Evolutionary conservation across 2,113 vertebrate genomes (phyloP).

Genomic region (Myiozetetes cayanensis): DNA sequence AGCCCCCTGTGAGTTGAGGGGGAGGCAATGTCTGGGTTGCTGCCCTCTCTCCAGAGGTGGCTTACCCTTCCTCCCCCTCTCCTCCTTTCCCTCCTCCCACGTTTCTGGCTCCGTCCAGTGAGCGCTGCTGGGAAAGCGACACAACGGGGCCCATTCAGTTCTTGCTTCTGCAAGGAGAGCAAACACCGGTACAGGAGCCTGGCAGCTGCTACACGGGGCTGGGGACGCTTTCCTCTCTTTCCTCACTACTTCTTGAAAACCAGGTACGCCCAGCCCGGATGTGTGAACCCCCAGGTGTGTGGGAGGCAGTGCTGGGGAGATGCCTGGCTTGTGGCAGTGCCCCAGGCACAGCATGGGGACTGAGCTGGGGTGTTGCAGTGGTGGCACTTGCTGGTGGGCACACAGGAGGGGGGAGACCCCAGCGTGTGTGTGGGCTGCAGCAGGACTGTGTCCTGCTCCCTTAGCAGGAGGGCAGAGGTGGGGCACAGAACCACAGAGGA

Average conservation of each 20-base stretch:
- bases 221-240: not conserved
- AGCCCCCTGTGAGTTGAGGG: rapidly evolving
- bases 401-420: not conserved
- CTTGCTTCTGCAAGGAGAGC: not conserved
- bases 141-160: conserved; percentile 52
- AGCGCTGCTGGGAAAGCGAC: not conserved
- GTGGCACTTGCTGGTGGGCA: rapidly evolving
- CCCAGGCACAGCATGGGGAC: not conserved
- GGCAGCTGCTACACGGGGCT: rapidly evolving
- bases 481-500: not conserved
- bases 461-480: not conserved
- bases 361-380: rapidly evolving
- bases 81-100: not conserved
- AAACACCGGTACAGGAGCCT: not conserved
- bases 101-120: not conserved
- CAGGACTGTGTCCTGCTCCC: not conserved
- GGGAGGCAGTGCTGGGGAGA: not conserved
- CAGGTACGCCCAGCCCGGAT: not conserved
- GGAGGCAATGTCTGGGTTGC: not conserved
- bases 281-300: not conserved
- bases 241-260: not conserved
- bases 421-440: not conserved
- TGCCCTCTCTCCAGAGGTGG: not conserved
- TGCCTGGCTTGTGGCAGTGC: rapidly evolving
- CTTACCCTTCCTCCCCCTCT: not conserved